Percentiles rank a stretch among this genome's conserved stretches.
phyloP scores from a whole-genome alignment of 1,140 invertebrate genomes.

The Camponotus vicinus region DNA sequence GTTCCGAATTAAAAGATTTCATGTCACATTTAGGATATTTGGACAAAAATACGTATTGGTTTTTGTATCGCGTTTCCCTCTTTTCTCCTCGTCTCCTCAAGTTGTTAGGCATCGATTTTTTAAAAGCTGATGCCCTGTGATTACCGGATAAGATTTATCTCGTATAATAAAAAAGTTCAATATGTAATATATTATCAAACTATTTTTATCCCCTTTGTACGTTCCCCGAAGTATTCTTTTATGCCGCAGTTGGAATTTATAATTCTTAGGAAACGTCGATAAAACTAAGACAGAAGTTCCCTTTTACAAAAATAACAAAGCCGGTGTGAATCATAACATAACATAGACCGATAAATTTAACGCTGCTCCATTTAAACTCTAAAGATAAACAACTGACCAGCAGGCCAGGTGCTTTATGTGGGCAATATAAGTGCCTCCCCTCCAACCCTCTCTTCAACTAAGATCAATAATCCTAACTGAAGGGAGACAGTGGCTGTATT shows the following conservation, averaged over 20 bases:
- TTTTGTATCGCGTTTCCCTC: no score
- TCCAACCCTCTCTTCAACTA: conserved; percentile 73
- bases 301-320: conserved; percentile 41
- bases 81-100: no score
- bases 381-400: conserved; percentile 79
- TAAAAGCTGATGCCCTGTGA: not conserved
- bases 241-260: not conserved
- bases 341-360: conserved; percentile 69
- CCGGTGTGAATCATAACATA: conserved; percentile 46
- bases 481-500: conserved; percentile 74
- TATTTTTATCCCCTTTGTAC: conserved; percentile 23
- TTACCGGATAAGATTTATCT: not conserved
- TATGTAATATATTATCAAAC: conserved; percentile 33
- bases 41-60: not conserved
- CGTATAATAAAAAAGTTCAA: conserved; percentile 27
- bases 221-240: conserved; percentile 2
- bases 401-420: conserved; percentile 66
- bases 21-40: not conserved
- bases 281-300: conserved; percentile 21
- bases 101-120: conserved; percentile 9
- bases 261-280: conserved; percentile 31
- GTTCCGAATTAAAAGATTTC: not conserved
- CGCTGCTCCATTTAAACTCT: conserved; percentile 77
- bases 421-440: conserved; percentile 72
- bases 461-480: conserved; percentile 85